Conservation (phyloP, 2,797 vertebrate genomes). For the Threskiornis aethiopicus region DNA sequence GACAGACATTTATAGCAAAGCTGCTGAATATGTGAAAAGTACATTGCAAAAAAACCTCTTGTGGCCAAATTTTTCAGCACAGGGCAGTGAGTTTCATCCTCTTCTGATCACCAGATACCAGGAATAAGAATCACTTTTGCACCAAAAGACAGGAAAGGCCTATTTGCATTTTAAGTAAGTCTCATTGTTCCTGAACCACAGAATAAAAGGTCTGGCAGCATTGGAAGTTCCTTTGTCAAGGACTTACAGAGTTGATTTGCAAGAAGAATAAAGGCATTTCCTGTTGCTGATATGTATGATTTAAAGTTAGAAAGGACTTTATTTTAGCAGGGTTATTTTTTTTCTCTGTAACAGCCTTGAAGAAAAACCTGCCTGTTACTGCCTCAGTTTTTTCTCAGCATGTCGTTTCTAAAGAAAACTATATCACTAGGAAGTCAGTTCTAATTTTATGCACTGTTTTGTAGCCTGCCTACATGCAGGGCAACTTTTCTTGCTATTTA, state of each 20-base stretch:
- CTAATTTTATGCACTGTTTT: slow-evolving; percentile 64
- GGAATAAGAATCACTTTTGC: neutral
- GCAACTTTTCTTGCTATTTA: slow-evolving; percentile 20
- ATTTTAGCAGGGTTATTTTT: slow-evolving; percentile 18
- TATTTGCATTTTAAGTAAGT: neutral
- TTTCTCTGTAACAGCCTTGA: neutral
- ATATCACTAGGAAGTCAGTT: slow-evolving; percentile 46
- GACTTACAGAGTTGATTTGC: neutral
- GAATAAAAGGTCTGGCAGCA: neutral
- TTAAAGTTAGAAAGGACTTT: neutral
- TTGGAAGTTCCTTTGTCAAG: neutral
- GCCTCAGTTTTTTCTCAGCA: slow-evolving; percentile 33
- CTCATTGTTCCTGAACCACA: neutral
- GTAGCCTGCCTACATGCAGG: slow-evolving; percentile 24
- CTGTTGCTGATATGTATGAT: neutral
- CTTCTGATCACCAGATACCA: neutral
- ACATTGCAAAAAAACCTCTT: neutral
- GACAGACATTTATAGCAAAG: slow-evolving; percentile 23
- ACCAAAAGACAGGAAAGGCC: neutral
- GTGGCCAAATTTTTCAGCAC: neutral
- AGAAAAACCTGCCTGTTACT: slow-evolving; percentile 34
- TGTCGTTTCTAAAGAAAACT: slow-evolving; percentile 56
- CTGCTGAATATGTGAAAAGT: slow-evolving; percentile 42
- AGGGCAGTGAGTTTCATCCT: neutral
- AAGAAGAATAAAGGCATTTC: neutral